phyloP scores from a whole-genome alignment of 2,113 vertebrate genomes.

The Hemibagrus wyckioides region DNA sequence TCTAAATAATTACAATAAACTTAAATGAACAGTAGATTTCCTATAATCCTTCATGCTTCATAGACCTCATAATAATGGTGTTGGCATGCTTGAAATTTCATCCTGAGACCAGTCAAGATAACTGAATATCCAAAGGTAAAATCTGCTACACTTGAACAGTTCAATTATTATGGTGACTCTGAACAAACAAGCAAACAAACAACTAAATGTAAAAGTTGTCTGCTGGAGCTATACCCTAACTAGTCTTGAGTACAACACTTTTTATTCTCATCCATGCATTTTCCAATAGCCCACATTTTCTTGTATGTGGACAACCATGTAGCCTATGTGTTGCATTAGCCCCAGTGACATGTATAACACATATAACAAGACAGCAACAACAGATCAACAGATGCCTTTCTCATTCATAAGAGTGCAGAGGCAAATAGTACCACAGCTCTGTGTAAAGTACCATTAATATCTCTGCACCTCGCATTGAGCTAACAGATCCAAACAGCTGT shows the following conservation, averaged over 20 bases:
- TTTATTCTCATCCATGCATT: neutral
- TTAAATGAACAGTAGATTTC: neutral
- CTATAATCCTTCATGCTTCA: neutral
- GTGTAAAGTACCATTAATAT: conserved; percentile 21
- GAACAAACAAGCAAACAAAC: neutral
- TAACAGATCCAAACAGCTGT: conserved; percentile 40
- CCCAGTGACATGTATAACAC: neutral
- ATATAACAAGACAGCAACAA: neutral
- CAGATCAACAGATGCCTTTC: neutral
- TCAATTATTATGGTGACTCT: neutral
- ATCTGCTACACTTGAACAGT: neutral
- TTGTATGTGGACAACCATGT: neutral
- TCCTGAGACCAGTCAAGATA: neutral
- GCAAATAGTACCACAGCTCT: conserved; percentile 23
- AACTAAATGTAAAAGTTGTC: neutral
- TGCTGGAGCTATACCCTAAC: neutral
- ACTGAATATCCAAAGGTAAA: neutral
- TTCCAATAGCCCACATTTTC: neutral
- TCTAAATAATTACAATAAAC: neutral
- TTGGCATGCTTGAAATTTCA: neutral
- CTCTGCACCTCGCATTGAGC: conserved; percentile 17
- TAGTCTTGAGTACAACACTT: neutral
- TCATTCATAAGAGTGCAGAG: neutral
- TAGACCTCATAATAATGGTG: neutral
- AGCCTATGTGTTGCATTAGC: neutral